phyloP scores from a whole-genome alignment of 2,113 vertebrate genomes.

The Halichoeres trimaculatus region DNA sequence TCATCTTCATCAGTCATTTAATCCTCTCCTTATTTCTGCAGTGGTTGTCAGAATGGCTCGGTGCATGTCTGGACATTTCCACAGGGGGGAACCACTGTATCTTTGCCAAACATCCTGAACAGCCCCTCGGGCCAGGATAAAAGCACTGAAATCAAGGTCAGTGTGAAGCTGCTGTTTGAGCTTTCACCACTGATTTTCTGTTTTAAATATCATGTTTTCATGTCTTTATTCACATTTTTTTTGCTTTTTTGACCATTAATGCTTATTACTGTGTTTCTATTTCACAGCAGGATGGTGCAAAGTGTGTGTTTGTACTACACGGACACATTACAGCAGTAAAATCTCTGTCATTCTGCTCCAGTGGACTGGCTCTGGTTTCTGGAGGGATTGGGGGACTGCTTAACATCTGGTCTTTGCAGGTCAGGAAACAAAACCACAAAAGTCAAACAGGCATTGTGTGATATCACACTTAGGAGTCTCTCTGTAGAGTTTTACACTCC shows the following conservation, averaged over 20 bases:
- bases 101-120: constrained; percentile 75
- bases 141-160: constrained; percentile 73
- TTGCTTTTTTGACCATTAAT: background rate
- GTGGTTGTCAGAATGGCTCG: constrained; percentile 86
- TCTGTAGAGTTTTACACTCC: background rate
- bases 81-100: constrained; percentile 79
- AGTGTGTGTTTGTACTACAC: constrained; percentile 82
- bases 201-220: background rate
- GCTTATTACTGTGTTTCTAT: background rate
- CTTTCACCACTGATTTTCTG: background rate
- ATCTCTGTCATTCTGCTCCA: constrained; percentile 83
- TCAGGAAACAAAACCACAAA: constrained; percentile 32
- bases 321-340: constrained; percentile 86
- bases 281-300: constrained; percentile 73
- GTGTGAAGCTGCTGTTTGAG: constrained; percentile 26
- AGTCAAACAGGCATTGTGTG: background rate
- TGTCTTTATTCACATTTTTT: background rate
- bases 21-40: constrained; percentile 36
- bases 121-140: constrained; percentile 70
- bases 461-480: background rate
- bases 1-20: background rate
- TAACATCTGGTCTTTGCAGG: constrained; percentile 87
- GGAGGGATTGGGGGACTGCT: constrained; percentile 85
- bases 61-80: constrained; percentile 86
- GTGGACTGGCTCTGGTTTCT: constrained; percentile 82